These are phyloP conservation scores for Polyommatus icarus DNA, from an alignment of 2,888 invertebrate species.

Conservation along the genomic window DNA sequence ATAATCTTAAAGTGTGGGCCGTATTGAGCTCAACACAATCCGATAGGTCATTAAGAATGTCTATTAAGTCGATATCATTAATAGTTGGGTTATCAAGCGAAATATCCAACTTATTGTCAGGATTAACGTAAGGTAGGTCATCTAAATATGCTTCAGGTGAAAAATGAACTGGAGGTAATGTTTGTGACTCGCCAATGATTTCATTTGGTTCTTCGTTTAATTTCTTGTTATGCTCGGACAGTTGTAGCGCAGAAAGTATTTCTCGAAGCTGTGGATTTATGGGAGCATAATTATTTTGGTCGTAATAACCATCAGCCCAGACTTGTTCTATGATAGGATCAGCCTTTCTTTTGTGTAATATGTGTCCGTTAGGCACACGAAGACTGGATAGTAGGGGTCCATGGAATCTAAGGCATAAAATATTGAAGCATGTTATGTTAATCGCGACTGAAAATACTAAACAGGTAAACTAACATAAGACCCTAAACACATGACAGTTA, in stretches of 20 bases:
- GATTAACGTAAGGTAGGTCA: background rate
- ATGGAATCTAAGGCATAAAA: background rate
- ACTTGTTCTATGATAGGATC: background rate
- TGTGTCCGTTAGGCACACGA: background rate
- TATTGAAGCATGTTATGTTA: background rate
- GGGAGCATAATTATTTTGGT: background rate
- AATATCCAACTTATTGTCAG: background rate
- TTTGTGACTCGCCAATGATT: background rate
- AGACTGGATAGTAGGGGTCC: background rate
- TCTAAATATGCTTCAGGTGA: background rate
- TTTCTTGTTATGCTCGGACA: background rate
- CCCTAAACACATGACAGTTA: background rate
- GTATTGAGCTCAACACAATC: constrained; percentile 49
- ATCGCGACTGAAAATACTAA: background rate
- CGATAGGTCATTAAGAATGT: constrained; percentile 36
- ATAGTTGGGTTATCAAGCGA: background rate
- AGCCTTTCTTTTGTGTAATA: background rate
- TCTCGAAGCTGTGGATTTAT: background rate
- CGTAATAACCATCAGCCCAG: background rate
- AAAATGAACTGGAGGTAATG: background rate
- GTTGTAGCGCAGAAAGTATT: background rate
- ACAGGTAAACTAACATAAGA: background rate
- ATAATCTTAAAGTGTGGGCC: constrained; percentile 44
- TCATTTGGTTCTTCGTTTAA: background rate
- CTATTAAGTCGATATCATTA: constrained; percentile 4